Evolutionary conservation across 2,797 vertebrate species (phyloP), one percentile per base, ranked within the genome.

Genomic region (Astyanax mexicanus): DNA sequence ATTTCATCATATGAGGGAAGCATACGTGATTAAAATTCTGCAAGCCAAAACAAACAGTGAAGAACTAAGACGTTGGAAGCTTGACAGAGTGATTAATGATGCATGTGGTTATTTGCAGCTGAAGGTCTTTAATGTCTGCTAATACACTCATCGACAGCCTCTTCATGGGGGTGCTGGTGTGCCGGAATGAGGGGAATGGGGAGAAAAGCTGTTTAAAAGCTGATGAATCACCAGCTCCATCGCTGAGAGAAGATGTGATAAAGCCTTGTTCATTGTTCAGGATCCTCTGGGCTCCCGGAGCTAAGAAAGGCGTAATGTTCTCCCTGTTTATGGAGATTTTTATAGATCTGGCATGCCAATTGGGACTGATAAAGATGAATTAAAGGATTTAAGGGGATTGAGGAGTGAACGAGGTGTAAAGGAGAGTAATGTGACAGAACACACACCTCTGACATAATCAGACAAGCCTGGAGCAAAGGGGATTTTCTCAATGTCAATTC

Each of bases 311-410:
- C 35, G 27, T 7, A 72, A 23, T 38, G 38, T 65, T 64, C 68
- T 74, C 55, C 13, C 19, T 55, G 49, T 78, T 54, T 54, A 67
- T 19, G 3, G 3, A 19, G 45, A 7, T n/a, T n/a, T 73, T 42
- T 54, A 60, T 60, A 60, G n/a, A 68, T 15, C n/a, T 44, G 21
- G 15, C 37, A 13, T 21, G 5, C 64, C 21, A 27, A 44, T 45
- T 4, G 23, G 49, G 19, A 12, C 10, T 40, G 23, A 38, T 38
- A 67, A 67, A 66, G n/a, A 61, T 29, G 4, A 45, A 74, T 23
- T 1, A 37, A 66, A 71, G 49, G 60, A 69, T 54, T 52, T 47
- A 55, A 12, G 55, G 1, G 15, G 12, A 19, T 19, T 69, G 49
- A 37, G 27, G 45, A 35, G 35, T 29, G 5, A 8, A 69, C 7